Base-by-base conservation (phyloP, 2,888 invertebrate species). In the Anarsia innoxiella region DNA sequence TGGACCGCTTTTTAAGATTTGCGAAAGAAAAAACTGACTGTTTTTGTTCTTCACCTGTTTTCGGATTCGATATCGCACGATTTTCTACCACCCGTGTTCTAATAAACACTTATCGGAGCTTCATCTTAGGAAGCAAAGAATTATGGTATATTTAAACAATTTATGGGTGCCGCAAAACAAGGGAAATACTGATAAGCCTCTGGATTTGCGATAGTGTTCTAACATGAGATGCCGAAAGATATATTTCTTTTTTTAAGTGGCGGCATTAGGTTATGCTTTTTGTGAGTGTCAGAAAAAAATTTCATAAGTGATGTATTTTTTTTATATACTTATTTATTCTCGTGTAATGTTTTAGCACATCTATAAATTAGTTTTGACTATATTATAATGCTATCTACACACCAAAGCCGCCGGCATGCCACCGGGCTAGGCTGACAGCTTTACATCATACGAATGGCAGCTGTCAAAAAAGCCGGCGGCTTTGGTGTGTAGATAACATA, bases 71-170 rank as follows among this genome's bases (percentile, higher is more conserved):
- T 74, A 72, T 68, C 63, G 68, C 68, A 67, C 66, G 57, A 58
- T 63, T 61, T 64, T 61, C 62, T 75, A 70, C 78, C 82, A 71
- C 76, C 78, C 73, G 65, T 64, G 74, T 66, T 77, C 77, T 80
- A 80, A 80, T 78, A 75, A 75, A 65, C 73, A 67, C 62, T 76
- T 80, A 83, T 84, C 83, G 51, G 42, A 40, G 31, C 43, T 46
- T 50, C 57, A 83, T 84, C 83, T 79, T 54, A 66, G 61, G 73
- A 64, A 75, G 75, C 71, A 64, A 71, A 80, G 84, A 82, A 69
- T 74, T 83, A 80, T 82, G 66, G 78, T 56, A 71, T 78, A 78
- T 82, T 82, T 77, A 74, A 68, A 76, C 65, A 79, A 83, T 79
- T 77, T 80, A 84, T 80, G 55, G 78, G 68, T 47, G 66, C 66